Evolutionary conservation across 2,113 vertebrate genomes (phyloP), one percentile per base, ranked within the genome.

Genomic region (Sorex fumeus): DNA sequence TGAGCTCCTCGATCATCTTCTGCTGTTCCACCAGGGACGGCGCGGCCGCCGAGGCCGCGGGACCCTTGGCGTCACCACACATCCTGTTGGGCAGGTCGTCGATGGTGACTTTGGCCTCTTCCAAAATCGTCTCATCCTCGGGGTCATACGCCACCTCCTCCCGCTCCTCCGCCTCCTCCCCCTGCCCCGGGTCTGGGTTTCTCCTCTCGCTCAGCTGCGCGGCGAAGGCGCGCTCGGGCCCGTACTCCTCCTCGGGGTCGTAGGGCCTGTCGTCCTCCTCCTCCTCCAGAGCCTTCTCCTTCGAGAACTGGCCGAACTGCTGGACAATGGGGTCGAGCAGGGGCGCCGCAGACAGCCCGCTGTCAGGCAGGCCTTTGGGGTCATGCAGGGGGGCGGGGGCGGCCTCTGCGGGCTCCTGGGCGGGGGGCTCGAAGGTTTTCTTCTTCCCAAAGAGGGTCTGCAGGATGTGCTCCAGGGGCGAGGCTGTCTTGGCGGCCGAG

Each of bases 141-240:
- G 99, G 99, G 97, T 99, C 99, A 0, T 99, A 99, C 18, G 99
- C 99, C 72, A 99, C 98, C 72, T 99, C 99, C n/a, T 99, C 98
- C 21, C 96, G 97, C 91, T 96, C 67, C 67, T n/a, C 97, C 2
- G 95, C 60, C 15, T 95, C 9, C 53, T 95, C 96, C 10, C 94
- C 79, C 1, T 94, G 92, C 27, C 98, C 97, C 18, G 43, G 40
- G 0, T 95, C 96, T 0, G 96, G 98, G 0, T 16, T 7, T 91
- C 62, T 95, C 97, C 4, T 97, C 96, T 4, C 32, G 96, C 47
- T 96, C 97, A 93, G 84, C 47, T 97, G 95, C 0, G 93, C 45
- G 91, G 96, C 97, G 85, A 97, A 98, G 87, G 97, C 98, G 80
- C 97, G 97, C 91, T 98, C 98, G 0, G 99, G 98, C 81, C 98